A percentile compares a stretch with the other conserved stretches of the same genome.
Evolutionary conservation across 2,113 vertebrate species (phyloP).

Genomic region (Tachysurus fulvidraco): DNA sequence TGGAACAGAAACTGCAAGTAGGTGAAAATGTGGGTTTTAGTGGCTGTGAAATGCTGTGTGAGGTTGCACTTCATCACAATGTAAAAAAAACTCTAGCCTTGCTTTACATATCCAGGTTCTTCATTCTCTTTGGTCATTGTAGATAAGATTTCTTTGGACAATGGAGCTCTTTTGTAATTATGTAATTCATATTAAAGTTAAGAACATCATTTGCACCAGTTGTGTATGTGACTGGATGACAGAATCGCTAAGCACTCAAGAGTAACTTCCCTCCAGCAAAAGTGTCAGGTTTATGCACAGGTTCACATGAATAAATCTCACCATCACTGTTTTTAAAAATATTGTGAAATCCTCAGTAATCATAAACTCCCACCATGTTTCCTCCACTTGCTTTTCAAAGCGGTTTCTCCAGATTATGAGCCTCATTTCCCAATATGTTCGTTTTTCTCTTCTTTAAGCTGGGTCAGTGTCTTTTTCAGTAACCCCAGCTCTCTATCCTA

Average conservation of each 20-base stretch:
- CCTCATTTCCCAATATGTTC: background rate
- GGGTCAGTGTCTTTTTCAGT: background rate
- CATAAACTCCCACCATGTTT: background rate
- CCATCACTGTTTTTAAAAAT: background rate
- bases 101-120: no score
- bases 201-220: background rate
- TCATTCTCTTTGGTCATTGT: no score
- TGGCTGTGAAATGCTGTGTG: background rate
- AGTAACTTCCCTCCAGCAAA: background rate
- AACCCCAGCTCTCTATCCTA: conserved; percentile 16
- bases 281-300: background rate
- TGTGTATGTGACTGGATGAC: background rate
- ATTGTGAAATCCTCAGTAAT: background rate
- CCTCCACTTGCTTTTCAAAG: background rate
- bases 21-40: background rate
- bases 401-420: background rate
- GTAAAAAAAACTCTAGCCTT: no score
- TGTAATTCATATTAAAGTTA: background rate
- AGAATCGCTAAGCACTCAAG: background rate
- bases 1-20: background rate
- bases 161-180: background rate
- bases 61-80: no score
- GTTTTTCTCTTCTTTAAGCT: conserved; percentile 2
- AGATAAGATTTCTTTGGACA: background rate
- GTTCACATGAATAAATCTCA: background rate